These are phyloP conservation scores for Cisticola juncidis DNA, from an alignment of 2,113 vertebrate species.

Conservation along the genomic window DNA sequence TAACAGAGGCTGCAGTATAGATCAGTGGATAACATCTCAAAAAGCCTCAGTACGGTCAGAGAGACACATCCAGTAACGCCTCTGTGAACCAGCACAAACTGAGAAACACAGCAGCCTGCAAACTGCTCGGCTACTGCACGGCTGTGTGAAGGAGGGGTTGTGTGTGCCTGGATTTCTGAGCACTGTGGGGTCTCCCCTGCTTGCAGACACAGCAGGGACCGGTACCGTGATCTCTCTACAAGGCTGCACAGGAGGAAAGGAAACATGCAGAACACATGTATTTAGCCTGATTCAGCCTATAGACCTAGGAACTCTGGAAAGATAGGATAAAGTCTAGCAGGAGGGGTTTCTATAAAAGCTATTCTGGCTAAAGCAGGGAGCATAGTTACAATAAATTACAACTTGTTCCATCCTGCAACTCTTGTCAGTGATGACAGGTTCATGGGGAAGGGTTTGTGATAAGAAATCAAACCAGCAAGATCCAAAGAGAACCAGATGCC, in stretches of 20 bases:
- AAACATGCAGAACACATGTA: accelerated
- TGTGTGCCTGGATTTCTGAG: not conserved
- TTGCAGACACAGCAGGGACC: not conserved
- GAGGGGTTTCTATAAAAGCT: not conserved
- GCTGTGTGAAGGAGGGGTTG: not conserved
- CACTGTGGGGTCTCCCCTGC: not conserved
- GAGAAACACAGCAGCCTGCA: not conserved
- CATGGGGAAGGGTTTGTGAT: not conserved
- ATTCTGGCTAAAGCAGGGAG: not conserved
- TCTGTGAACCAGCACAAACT: not conserved
- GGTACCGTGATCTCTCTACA: not conserved
- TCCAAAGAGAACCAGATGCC: not conserved
- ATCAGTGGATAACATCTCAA: not conserved
- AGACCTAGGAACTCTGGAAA: not conserved
- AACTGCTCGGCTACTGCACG: accelerated
- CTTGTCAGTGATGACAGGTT: not conserved
- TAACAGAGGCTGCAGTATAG: not conserved
- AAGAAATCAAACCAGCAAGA: not conserved
- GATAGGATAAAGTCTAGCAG: not conserved
- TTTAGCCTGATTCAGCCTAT: not conserved
- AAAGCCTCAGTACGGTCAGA: not conserved
- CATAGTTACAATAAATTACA: not conserved
- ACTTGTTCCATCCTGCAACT: not conserved
- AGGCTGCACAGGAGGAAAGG: not conserved
- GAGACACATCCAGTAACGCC: not conserved